phyloP scores from a whole-genome alignment of 2,797 vertebrate genomes.

The Eurystomus glaucurus region DNA sequence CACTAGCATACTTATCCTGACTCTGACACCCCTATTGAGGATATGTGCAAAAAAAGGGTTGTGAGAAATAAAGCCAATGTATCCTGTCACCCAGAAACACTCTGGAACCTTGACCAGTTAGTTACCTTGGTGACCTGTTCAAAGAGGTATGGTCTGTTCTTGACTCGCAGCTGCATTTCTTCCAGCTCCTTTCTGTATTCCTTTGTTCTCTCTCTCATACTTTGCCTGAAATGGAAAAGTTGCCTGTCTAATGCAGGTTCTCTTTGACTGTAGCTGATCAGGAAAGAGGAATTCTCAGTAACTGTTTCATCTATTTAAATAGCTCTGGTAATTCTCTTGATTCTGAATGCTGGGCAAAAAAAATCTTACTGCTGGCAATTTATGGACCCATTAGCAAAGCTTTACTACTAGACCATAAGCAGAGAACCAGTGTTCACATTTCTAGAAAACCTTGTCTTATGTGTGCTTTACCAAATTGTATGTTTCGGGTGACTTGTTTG shows the following conservation, averaged over 20 bases:
- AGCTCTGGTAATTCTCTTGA: not conserved
- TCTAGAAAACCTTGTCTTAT: not conserved
- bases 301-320: not conserved
- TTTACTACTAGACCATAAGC: not conserved
- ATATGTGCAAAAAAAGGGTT: not conserved
- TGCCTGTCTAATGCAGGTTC: not conserved
- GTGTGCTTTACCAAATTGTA: not conserved
- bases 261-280: not conserved
- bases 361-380: not conserved
- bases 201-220: constrained; percentile 88
- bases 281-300: not conserved
- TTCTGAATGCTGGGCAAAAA: not conserved
- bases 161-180: constrained; percentile 91
- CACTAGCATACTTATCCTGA: not conserved
- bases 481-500: not conserved
- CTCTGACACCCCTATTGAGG: not conserved
- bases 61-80: not conserved
- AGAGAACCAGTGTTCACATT: not conserved
- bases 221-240: constrained; percentile 85
- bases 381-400: not conserved
- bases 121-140: constrained; percentile 93
- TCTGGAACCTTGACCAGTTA: constrained; percentile 69
- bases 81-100: not conserved
- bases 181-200: constrained; percentile 92
- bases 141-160: constrained; percentile 91